Conservation (phyloP, 2,888 invertebrate species). For the Pterobdella sp. region DNA sequence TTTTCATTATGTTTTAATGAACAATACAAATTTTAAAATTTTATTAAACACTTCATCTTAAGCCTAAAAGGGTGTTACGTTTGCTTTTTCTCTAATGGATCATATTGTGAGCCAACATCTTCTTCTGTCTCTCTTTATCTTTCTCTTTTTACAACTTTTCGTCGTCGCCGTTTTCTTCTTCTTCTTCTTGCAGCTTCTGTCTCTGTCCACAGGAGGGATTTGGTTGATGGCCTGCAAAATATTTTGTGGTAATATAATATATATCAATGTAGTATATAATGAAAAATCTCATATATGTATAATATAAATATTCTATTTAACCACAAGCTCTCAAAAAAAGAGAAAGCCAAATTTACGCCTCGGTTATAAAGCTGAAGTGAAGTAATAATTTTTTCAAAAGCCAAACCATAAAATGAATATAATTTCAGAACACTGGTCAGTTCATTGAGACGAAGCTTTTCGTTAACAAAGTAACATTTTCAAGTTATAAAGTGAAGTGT, state of each 20-base stretch:
- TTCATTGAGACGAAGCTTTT: no score
- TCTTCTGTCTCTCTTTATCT: conserved; percentile 19
- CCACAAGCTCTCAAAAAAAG: no score
- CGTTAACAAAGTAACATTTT: no score
- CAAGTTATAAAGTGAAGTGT: no score
- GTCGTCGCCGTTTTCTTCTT: conserved; percentile 9
- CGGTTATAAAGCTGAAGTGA: no score
- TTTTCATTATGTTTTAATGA: neutral
- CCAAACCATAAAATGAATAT: no score
- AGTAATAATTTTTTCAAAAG: no score
- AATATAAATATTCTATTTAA: no score
- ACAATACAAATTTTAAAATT: neutral
- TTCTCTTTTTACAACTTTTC: conserved; percentile 17
- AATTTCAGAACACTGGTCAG: no score
- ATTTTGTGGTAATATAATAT: neutral
- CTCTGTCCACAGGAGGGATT: neutral
- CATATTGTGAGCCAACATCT: conserved; percentile 17
- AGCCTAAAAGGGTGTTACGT: neutral
- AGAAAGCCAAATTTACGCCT: no score
- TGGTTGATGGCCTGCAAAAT: neutral
- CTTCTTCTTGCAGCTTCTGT: neutral
- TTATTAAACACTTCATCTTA: neutral
- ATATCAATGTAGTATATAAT: no score
- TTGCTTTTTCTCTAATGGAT: conserved; percentile 5
- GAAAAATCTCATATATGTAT: no score